Conservation (phyloP, 2,113 vertebrate genomes). For the Lepisosteus osseus region DNA sequence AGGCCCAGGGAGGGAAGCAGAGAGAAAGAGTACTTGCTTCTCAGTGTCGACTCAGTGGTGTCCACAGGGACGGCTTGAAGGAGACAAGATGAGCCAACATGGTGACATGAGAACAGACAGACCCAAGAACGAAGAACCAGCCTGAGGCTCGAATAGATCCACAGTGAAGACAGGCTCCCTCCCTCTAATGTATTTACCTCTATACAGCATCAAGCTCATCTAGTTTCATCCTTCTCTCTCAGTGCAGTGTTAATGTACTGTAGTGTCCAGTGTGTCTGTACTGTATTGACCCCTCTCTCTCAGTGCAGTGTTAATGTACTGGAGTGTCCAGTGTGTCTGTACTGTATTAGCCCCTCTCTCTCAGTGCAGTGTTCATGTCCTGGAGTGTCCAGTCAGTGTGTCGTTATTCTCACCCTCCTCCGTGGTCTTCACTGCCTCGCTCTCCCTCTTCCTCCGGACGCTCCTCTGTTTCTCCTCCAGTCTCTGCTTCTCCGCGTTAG, state of each 20-base stretch:
- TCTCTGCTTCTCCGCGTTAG: slow-evolving; percentile 88
- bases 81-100: neutral
- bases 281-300: too few relatives aligned
- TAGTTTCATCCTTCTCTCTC: too few relatives aligned
- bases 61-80: neutral
- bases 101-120: neutral
- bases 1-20: slow-evolving; percentile 14
- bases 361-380: neutral
- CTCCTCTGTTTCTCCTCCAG: slow-evolving; percentile 92
- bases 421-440: slow-evolving; percentile 62
- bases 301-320: too few relatives aligned
- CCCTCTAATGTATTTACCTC: too few relatives aligned
- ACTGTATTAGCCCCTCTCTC: neutral
- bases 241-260: too few relatives aligned
- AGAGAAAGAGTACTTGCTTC: neutral
- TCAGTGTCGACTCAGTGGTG: too few relatives aligned
- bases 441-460: slow-evolving; percentile 77
- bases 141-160: neutral
- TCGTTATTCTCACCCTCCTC: slow-evolving; percentile 66
- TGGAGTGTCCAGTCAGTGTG: too few relatives aligned
- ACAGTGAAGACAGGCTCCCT: too few relatives aligned
- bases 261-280: too few relatives aligned
- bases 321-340: neutral
- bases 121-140: slow-evolving; percentile 14
- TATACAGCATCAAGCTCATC: too few relatives aligned